Conservation (phyloP, 2,888 invertebrate genomes). For the Drosophila putrida region DNA sequence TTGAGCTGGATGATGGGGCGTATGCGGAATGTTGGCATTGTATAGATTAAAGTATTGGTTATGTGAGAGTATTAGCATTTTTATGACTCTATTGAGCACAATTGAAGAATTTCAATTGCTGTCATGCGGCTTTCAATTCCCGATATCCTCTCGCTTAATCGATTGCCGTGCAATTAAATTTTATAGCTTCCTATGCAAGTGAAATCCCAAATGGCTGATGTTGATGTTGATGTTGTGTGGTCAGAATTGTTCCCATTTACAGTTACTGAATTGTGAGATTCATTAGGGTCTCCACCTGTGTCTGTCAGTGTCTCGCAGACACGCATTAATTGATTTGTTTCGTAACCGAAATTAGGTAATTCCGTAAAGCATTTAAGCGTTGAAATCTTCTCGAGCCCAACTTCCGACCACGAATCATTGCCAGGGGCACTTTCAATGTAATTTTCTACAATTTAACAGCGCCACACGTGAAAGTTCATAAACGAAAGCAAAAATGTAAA, state of each 20-base stretch:
- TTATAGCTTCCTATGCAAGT: conserved; percentile 41
- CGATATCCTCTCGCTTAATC: conserved; percentile 41
- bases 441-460: conserved; percentile 58
- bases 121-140: conserved; percentile 49
- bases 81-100: conserved; percentile 58
- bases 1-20: conserved; percentile 15
- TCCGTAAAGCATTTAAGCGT: conserved; percentile 71
- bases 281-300: conserved; percentile 25
- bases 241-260: conserved; percentile 50
- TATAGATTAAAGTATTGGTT: conserved; percentile 2
- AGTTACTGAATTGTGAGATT: conserved; percentile 18
- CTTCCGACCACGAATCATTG: conserved; percentile 39
- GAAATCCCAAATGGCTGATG: conserved; percentile 22
- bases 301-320: conserved; percentile 23
- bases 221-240: conserved; percentile 16
- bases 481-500: conserved; percentile 76
- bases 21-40: conserved; percentile 24
- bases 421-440: conserved; percentile 63
- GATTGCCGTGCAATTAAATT: conserved; percentile 51
- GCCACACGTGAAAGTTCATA: conserved; percentile 78
- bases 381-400: conserved; percentile 60
- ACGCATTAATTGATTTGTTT: conserved; percentile 80
- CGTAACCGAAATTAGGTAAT: conserved; percentile 81
- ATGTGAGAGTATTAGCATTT: conserved; percentile 28
- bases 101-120: conserved; percentile 47